Evolutionary conservation across 2,797 vertebrate genomes (phyloP), one percentile per base, ranked within the genome.

Genomic region (Pithecia hirsuta): DNA sequence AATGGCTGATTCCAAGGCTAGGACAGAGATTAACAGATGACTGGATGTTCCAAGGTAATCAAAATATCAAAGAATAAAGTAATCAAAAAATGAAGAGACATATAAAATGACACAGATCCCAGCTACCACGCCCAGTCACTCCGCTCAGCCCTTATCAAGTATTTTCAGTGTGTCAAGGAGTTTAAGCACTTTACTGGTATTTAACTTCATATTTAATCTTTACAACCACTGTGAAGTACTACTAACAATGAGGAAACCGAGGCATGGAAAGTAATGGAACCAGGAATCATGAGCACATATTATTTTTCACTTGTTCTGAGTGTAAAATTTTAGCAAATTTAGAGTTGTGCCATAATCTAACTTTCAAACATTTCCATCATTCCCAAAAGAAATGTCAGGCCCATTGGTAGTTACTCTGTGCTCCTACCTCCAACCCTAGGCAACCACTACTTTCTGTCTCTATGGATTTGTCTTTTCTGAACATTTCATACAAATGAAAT

Each of bases 351-450:
- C 64, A 95, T 13, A 75, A 79, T 84, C 52, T 93, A 89, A 89
- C 76, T 81, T 92, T 94, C 64, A 96, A 93, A 96, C 22, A 84
- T 8, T 91, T 72, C 33, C 75, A 88, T 46, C 30, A 57, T 26
- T 20, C 20, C 39, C 30, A 67, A 74, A 92, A 90, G 67, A 50
- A 94, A 90, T 44, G 33, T 90, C 61, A 61, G 4, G 20, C 5
- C 20, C n/a, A 96, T 76, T 0, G 93, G 59, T 11, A 83, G 15
- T 95, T 59, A 89, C 46, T 89, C 78, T 84, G 48, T n/a, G 30
- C 90, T 85, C 33, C 17, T 48, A 94, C 14, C 20, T 81, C 64
- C 7, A 93, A 36, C 19, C 61, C 59, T 5, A 78, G 57, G 55
- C 7, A 82, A 93, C 26, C 52, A 81, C 46, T 78, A 74, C 7